Evolutionary conservation across 2,113 vertebrate genomes (phyloP).

Genomic region (Dasyornis broadbenti): DNA sequence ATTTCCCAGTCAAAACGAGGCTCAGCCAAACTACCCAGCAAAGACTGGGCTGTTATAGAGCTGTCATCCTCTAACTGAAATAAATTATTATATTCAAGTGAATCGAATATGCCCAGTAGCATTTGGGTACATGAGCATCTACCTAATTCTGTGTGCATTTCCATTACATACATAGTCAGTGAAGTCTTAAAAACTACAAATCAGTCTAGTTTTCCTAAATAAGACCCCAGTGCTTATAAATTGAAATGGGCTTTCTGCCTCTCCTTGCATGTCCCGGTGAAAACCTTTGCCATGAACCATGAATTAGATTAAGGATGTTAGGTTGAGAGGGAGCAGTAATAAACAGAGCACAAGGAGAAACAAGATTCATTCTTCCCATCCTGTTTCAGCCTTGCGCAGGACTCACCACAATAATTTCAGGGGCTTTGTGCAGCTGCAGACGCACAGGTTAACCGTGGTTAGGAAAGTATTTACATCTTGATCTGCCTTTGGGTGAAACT

Average conservation of each 20-base stretch:
- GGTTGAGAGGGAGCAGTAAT: background rate
- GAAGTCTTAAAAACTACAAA: background rate
- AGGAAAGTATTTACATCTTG: background rate
- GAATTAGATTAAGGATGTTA: background rate
- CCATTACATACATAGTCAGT: background rate
- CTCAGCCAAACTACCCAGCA: background rate
- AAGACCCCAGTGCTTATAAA: background rate
- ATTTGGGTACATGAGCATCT: background rate
- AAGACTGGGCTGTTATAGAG: background rate
- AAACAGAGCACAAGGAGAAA: background rate
- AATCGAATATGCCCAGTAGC: background rate
- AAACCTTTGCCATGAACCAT: background rate
- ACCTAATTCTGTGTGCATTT: background rate
- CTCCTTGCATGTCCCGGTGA: background rate
- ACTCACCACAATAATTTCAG: rapidly evolving
- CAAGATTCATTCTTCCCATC: background rate
- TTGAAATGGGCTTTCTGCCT: background rate
- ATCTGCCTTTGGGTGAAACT: background rate
- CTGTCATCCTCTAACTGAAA: background rate
- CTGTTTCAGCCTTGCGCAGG: background rate
- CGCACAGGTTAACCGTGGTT: rapidly evolving
- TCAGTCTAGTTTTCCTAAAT: background rate
- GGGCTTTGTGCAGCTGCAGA: background rate
- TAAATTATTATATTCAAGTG: background rate
- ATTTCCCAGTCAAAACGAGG: conserved; percentile 7